These are phyloP conservation scores for Spatula versicolor DNA, from an alignment of 2,797 vertebrate genomes.

Conservation along the genomic window DNA sequence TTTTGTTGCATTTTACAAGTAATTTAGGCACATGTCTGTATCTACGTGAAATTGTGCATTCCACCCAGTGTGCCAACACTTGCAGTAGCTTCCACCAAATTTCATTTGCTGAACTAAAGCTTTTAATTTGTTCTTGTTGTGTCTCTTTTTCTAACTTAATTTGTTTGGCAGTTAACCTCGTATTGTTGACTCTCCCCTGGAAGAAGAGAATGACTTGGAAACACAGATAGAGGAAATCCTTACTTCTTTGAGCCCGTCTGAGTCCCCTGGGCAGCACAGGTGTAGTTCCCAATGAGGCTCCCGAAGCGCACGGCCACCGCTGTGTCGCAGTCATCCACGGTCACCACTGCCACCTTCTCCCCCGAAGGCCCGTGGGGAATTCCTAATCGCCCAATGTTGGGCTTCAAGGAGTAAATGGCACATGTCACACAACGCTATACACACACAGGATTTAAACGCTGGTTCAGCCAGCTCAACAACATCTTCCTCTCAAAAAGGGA, in stretches of 20 bases:
- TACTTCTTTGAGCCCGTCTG: conserved; percentile 97
- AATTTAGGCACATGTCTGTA: background rate
- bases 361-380: conserved; percentile 94
- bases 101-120: background rate
- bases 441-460: background rate
- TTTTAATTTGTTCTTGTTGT: background rate
- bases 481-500: background rate
- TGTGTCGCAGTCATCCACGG: conserved; percentile 94
- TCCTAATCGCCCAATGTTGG: conserved; percentile 92
- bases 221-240: background rate
- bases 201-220: background rate
- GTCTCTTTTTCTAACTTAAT: background rate
- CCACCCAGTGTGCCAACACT: background rate
- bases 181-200: background rate
- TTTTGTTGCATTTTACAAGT: background rate
- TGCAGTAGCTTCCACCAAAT: background rate
- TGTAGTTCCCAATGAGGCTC: conserved; percentile 91
- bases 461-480: background rate
- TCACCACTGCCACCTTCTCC: conserved; percentile 96
- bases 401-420: conserved; percentile 78
- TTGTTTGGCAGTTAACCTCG: background rate
- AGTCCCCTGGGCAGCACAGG: conserved; percentile 94
- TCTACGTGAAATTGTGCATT: background rate
- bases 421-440: background rate
- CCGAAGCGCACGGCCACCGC: conserved; percentile 94